Base-by-base conservation (phyloP, 2,888 invertebrate species). In the Hirtodrosophila confusa region DNA sequence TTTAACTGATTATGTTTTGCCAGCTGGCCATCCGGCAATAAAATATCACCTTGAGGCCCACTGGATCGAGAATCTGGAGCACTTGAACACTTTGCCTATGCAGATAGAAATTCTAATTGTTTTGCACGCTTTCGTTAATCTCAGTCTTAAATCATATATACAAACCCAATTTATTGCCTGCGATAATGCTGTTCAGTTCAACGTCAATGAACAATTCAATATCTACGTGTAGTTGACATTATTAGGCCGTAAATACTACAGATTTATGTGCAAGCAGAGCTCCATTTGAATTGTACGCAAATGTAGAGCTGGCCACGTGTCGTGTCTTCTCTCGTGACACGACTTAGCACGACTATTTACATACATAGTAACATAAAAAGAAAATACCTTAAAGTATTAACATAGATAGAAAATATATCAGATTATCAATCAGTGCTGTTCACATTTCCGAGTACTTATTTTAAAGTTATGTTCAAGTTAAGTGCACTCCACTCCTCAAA, bases 101-200 rank as follows among this genome's bases (percentile, higher is more conserved):
- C 12, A 11, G 44, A 48, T 48, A n/a, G 8, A 10, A 23, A 33
- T 24, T 39, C 23, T 10, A 17, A 5, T 35, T 44, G 9, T 36
- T 36, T 35, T 7, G 10, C 41, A 43, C n/a, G 17, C 8, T 41
- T n/a, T 53, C 12, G 45, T 53, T 50, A 60, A 76, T 48, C 50
- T 53, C 0, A 23, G 10, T 39, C 9, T n/a, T 40, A 50, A 70
- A 66, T 66, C 40, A 55, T 24, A 12, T 45, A 35, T 41, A 39
- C 27, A 23, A 50, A 4, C n/a, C 11, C 12, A 55, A 56, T 67
- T 80, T 77, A 60, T 47, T 36, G 12, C 6, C 35, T 0, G 23
- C 27, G 61, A 68, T 62, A 62, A 56, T 33, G 24, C 50, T 35
- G 29, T 35, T 36, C 1, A 45, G 12, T 40, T 12, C 7, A 45